Base-by-base conservation (phyloP, 2,888 invertebrate species). In the Sphecodes monilicornis region DNA sequence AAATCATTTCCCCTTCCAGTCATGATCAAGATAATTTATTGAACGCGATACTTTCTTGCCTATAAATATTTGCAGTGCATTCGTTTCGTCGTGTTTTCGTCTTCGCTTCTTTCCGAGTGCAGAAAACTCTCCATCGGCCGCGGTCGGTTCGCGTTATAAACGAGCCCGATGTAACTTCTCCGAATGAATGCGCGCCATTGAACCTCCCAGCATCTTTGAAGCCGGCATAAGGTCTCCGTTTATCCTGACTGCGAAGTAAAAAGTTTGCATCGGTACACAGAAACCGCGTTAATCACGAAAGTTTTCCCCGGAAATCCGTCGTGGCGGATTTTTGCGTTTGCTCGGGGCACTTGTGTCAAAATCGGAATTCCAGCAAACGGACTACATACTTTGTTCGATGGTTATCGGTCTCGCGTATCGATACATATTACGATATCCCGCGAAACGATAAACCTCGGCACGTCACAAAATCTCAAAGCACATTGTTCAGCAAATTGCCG, bases 161-260 rank as follows among this genome's bases (percentile, higher is more conserved):
- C 43, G 71, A 18, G 26, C 39, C 32, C 41, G 41, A 41, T 18
- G 32, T 3, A 66, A 8, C 75, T 36, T 22, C 46, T 22, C 16
- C n/a, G 64, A 78, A 72, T 72, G 78, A 78, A 78, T 72, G 78
- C 64, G 22, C 46, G 29, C 64, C 64, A 72, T 78, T 78, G 72
- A 60, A 78, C 29, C 77, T 22, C 22, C 29, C 39, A 6, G 32
- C 77, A 57, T 71, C 78, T 36, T 13, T 41, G 60, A 46, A 32
- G 78, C 41, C n/a, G 18, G 11, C 60, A 60, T 54, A 29, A n/a
- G n/a, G n/a, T 60, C 29, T 2, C 70, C 13, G 69, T 64, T 78
- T 78, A 71, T 60, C 60, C 32, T 26, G 32, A 4, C 11, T 1
- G 1, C 60, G 6, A 32, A 0, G 22, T 36, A 41, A 72, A 66